These are phyloP conservation scores for Rhagonycha lutea DNA, from an alignment of 2,888 invertebrate species.

Conservation along the genomic window DNA sequence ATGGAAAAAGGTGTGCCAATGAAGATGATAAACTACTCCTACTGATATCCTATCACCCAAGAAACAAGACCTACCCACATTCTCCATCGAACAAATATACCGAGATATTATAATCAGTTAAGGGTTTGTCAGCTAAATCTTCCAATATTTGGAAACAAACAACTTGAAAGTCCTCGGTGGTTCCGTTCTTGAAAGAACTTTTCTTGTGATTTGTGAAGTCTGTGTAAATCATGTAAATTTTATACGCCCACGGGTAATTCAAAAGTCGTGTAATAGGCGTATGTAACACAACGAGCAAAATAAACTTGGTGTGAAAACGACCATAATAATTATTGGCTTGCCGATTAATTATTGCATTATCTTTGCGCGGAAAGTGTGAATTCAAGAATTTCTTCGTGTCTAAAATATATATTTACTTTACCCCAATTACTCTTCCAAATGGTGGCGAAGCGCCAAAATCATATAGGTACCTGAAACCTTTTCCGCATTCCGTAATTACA, in stretches of 20 bases:
- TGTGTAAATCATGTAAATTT: background rate
- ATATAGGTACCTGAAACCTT: no score
- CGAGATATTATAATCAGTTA: background rate
- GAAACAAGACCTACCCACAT: conserved; percentile 27
- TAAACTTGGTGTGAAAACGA: background rate
- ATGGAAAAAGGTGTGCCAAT: conserved; percentile 27
- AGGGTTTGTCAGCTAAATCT: background rate
- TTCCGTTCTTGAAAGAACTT: background rate
- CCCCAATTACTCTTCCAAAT: background rate
- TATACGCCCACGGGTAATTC: background rate
- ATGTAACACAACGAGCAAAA: background rate
- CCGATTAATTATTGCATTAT: background rate
- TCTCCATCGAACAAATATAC: conserved; percentile 4
- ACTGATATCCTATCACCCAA: conserved; percentile 30
- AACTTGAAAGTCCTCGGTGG: background rate
- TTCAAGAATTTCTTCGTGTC: no score
- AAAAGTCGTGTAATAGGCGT: conserved; percentile 1
- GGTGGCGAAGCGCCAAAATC: background rate
- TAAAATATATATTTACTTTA: background rate
- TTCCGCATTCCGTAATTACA: background rate
- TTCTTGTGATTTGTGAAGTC: background rate
- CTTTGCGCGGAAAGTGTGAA: no score
- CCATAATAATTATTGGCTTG: background rate
- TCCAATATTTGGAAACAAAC: background rate
- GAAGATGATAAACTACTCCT: conserved; percentile 32